A percentile compares a stretch with the other conserved stretches of the same genome.
Conservation (phyloP, 2,797 vertebrate species). For the Chloroceryle inda region DNA sequence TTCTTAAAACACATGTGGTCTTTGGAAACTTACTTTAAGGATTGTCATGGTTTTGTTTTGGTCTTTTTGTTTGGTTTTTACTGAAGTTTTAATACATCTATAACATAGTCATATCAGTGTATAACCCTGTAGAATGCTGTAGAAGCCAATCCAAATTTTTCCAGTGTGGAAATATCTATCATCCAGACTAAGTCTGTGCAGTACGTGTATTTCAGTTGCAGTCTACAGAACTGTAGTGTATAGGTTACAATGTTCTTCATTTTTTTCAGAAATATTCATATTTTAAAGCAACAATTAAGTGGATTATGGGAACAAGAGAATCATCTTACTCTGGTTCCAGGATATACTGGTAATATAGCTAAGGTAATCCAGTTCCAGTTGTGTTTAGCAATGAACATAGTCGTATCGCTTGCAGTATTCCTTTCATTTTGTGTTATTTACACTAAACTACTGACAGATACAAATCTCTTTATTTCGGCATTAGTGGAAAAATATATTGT, state of each 20-base stretch:
- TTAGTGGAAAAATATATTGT: neutral
- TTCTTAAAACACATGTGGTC: neutral
- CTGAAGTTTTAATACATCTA: neutral
- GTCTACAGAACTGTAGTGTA: neutral
- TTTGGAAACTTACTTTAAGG: neutral
- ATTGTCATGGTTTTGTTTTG: neutral
- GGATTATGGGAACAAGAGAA: conserved; percentile 88
- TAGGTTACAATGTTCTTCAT: neutral
- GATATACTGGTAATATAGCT: conserved; percentile 89
- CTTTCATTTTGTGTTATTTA: neutral
- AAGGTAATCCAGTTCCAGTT: conserved; percentile 82
- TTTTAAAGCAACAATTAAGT: conserved; percentile 89
- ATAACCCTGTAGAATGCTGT: neutral
- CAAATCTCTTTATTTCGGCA: neutral
- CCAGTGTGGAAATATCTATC: neutral
- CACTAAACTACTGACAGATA: neutral
- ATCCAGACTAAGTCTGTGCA: neutral
- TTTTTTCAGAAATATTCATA: conserved; percentile 87
- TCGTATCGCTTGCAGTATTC: neutral
- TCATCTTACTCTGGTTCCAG: conserved; percentile 86
- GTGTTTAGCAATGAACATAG: neutral
- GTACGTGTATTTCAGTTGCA: neutral
- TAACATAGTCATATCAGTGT: neutral
- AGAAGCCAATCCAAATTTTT: neutral
- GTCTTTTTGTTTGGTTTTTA: neutral